These are phyloP conservation scores for Sapayoa aenigma DNA, from an alignment of 2,113 vertebrate genomes.

Conservation along the genomic window DNA sequence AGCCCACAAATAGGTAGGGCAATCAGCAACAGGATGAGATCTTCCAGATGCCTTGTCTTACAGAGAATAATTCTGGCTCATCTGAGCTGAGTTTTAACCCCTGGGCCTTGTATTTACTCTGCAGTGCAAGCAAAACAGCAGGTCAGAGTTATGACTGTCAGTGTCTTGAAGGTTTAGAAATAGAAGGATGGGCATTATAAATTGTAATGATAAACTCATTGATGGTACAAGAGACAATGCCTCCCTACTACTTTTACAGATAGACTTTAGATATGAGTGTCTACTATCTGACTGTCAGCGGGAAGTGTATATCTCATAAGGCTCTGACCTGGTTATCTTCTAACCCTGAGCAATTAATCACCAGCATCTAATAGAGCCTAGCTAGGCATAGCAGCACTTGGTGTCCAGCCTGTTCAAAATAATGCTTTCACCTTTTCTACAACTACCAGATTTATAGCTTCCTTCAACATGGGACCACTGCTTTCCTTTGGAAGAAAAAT, in stretches of 20 bases:
- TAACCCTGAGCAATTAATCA: slow-evolving; percentile 35
- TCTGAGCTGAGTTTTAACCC: not conserved
- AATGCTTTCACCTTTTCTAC: not conserved
- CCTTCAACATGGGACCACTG: fast-evolving
- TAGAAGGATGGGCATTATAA: not conserved
- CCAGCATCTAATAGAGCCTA: not conserved
- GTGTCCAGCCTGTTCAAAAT: not conserved
- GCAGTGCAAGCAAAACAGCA: not conserved
- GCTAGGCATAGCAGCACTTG: not conserved
- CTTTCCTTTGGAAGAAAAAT: not conserved
- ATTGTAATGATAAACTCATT: not conserved
- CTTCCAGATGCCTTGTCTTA: not conserved
- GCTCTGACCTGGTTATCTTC: slow-evolving; percentile 40
- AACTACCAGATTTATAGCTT: not conserved
- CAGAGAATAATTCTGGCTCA: not conserved
- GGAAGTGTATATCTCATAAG: not conserved
- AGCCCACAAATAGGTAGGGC: not conserved
- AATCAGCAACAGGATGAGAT: not conserved
- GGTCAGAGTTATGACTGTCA: not conserved
- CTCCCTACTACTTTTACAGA: not conserved
- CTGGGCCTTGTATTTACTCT: not conserved
- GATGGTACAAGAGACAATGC: not conserved
- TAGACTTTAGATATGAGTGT: not conserved
- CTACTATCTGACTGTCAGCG: not conserved
- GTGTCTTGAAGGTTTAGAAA: not conserved